A percentile compares a stretch with the other conserved stretches of the same genome.
phyloP scores from a whole-genome alignment of 2,888 invertebrate species.

The Rhimphoctona megacephalus region DNA sequence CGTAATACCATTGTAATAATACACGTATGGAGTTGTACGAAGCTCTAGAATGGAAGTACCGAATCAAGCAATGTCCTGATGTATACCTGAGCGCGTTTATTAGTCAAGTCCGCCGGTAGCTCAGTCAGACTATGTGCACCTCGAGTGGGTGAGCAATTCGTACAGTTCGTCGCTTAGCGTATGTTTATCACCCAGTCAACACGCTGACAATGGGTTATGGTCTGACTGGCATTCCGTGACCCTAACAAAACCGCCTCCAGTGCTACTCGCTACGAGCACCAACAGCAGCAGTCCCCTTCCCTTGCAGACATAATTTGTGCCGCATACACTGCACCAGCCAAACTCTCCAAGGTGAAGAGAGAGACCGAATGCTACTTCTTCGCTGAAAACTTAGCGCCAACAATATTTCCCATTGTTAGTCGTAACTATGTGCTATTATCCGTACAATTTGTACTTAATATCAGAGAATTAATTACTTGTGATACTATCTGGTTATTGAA shows the following conservation, averaged over 20 bases:
- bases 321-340: slow-evolving; percentile 56
- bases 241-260: slow-evolving; percentile 62
- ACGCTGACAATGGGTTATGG: slow-evolving; percentile 75
- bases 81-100: neutral
- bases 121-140: slow-evolving; percentile 26
- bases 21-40: neutral
- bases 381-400: slow-evolving; percentile 34
- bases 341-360: slow-evolving; percentile 44
- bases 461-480: neutral
- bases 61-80: slow-evolving; percentile 3
- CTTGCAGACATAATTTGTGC: slow-evolving; percentile 47
- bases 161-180: slow-evolving; percentile 57
- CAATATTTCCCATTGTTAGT: slow-evolving; percentile 27
- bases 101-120: slow-evolving; percentile 23
- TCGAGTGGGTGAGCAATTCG: slow-evolving; percentile 57
- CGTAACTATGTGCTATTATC: slow-evolving; percentile 4
- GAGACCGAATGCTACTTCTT: slow-evolving; percentile 29
- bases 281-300: slow-evolving; percentile 63
- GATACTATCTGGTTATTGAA: neutral
- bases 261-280: neutral
- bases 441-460: neutral
- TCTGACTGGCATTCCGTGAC: slow-evolving; percentile 73
- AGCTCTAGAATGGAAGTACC: neutral
- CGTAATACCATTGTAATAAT: neutral
- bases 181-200: slow-evolving; percentile 72